Base-by-base conservation (phyloP, 2,113 vertebrate species). In the Hirundichthys speculiger region DNA sequence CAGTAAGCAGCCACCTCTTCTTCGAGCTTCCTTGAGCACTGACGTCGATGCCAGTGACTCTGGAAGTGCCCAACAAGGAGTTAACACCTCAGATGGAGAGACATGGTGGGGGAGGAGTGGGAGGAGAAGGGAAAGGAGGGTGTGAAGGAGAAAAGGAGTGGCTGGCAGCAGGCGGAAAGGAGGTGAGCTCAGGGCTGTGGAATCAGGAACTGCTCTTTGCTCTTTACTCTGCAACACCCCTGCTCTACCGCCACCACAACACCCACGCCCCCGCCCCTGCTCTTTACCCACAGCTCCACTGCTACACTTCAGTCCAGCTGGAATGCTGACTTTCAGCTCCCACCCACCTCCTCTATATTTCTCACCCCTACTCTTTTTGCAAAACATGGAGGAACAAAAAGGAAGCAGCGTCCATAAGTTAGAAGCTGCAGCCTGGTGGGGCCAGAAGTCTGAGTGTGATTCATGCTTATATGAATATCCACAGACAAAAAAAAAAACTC, bases 181-280 rank as follows among this genome's bases (percentile, higher is more conserved):
- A 86, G 85, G 82, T 91, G 90, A 90, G 89, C 88, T 91, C 85
- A 90, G 80, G 82, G 76, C 84, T 83, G 68, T 81, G 88, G 90
- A 91, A 91, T 92, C 85, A 89, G 79, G 78, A 90, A 86, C 76
- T 85, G 72, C 72, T 83, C 76, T 79, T 66, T 82, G 80, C 78
- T 86, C 77, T 80, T 79, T 77, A 62, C 69, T 60, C 73, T 64
- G 61, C 62, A 79, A 74, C 85, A 54, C 81, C 86, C 79, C 86
- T 83, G 79, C 85, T 77, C 66, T 34, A 22, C 67, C 56, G 52
- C 77, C 75, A 73, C 79, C 64, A 51, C 70, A 81, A 77, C 84
- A 76, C 81, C 81, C 83, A 86, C 89, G 76, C 79, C 74, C 80
- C 87, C 82, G 73, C 79, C 83, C 86, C 56, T 73, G 69, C 72